Evolutionary conservation across 2,888 invertebrate genomes (phyloP), one percentile per base, ranked within the genome.

Genomic region (Buathra laborator): DNA sequence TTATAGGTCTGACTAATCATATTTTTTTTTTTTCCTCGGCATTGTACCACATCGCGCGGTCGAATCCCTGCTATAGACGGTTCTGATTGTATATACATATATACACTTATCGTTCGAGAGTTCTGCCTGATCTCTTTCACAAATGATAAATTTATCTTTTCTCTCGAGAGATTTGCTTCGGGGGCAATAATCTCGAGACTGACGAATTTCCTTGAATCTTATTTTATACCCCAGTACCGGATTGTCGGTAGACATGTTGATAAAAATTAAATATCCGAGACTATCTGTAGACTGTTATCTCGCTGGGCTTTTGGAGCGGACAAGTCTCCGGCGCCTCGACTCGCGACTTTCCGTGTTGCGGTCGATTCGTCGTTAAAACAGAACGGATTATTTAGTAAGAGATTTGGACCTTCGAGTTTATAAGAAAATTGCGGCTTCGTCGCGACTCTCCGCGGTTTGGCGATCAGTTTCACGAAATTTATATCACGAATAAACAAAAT

Each of bases 1-100:
- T 32, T 56, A 67, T 24, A 59, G 67, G 67, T 68, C 62, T 84
- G 75, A 81, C 80, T 79, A 82, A 84, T 86, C 77, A 68, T 68
- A 75, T 59, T 53, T 56, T 53, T 81, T 74, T n/a, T 12, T 53
- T 56, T 32, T 19, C 16, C 46, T 64, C 24, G 14, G 43, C 14
- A 19, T 72, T 56, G 12, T 56, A 14, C 59, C 19, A 10, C 32
- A 51, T 43, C 75, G n/a, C 72, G 44, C 56, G 59, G 48, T 48
- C 14, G 59, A 59, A 24, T 53, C 59, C 5, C 24, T 10, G 59
- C 29, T 59, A 10, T 9, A 12, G 10, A 14, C 37, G 51, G 19
- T 37, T 64, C 75, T 19, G 51, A 75, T 75, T 75, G 51, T 64
- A 48, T 19, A 19, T 48, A 66, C n/a, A n/a, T 32, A 66, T 64